Evolutionary conservation across 2,113 vertebrate genomes (phyloP).

Genomic region (Pristiophorus japonicus): DNA sequence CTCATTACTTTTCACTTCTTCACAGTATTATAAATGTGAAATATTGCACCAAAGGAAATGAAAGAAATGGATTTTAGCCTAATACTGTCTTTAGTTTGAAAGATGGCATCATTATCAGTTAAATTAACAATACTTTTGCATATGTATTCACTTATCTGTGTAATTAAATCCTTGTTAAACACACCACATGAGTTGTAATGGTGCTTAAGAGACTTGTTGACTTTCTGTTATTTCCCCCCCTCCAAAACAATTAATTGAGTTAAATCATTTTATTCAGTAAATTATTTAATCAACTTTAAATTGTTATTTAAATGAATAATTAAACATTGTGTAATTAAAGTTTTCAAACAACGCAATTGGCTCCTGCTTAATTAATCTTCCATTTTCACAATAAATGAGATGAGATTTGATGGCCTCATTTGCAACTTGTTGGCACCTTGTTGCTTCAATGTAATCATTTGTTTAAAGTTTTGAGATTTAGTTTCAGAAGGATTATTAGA

Average conservation of each 20-base stretch:
- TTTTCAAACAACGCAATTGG: slow-evolving; percentile 33
- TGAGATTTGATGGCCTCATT: slow-evolving; percentile 31
- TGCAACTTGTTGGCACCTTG: slow-evolving; percentile 26
- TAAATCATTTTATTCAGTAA: slow-evolving; percentile 73
- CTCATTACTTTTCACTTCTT: slow-evolving; percentile 17
- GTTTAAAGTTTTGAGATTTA: neutral
- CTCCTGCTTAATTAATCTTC: slow-evolving; percentile 30
- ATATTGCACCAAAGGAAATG: slow-evolving; percentile 33
- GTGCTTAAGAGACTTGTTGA: slow-evolving; percentile 49
- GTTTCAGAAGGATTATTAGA: neutral
- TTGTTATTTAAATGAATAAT: slow-evolving; percentile 37
- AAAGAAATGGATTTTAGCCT: slow-evolving; percentile 69
- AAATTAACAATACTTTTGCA: slow-evolving; percentile 86
- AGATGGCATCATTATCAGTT: slow-evolving; percentile 81
- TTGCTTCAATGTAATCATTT: neutral
- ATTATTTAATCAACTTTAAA: slow-evolving; percentile 67
- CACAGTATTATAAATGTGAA: slow-evolving; percentile 30
- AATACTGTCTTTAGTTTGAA: slow-evolving; percentile 80
- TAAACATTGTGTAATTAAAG: slow-evolving; percentile 33
- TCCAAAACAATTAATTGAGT: slow-evolving; percentile 70
- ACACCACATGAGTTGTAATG: slow-evolving; percentile 77
- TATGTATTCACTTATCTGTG: slow-evolving; percentile 85
- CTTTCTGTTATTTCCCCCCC: slow-evolving; percentile 50
- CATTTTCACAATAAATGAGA: slow-evolving; percentile 35
- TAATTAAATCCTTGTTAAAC: slow-evolving; percentile 87